Evolutionary conservation across 2,888 invertebrate species (phyloP).

Genomic region (Panzeria rudis): DNA sequence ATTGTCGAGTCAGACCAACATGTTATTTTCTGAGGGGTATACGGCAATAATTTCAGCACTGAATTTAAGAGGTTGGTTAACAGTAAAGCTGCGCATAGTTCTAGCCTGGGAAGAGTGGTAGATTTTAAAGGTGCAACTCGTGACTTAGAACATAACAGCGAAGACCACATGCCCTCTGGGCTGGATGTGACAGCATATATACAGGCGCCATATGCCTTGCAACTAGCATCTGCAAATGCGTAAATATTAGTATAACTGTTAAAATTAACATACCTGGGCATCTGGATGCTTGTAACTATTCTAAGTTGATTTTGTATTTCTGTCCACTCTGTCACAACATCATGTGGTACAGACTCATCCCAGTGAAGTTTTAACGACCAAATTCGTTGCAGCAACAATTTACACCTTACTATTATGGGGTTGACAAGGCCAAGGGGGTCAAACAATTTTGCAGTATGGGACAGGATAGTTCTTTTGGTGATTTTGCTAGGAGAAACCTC

Average conservation of each 20-base stretch:
- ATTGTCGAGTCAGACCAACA: slow-evolving; percentile 50
- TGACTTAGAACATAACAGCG: no score
- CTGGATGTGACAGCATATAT: slow-evolving; percentile 36
- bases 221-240: slow-evolving; percentile 59
- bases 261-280: slow-evolving; percentile 47
- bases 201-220: slow-evolving; percentile 57
- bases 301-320: slow-evolving; percentile 13
- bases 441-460: slow-evolving; percentile 48
- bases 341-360: slow-evolving; percentile 60
- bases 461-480: slow-evolving; percentile 34
- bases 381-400: slow-evolving; percentile 1
- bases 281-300: no score
- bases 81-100: no score
- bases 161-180: not conserved
- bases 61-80: slow-evolving; percentile 32
- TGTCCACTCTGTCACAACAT: slow-evolving; percentile 17
- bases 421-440: slow-evolving; percentile 51
- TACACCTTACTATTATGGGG: slow-evolving; percentile 33
- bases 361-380: slow-evolving; percentile 59
- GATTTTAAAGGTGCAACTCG: slow-evolving; percentile 50
- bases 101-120: slow-evolving; percentile 29
- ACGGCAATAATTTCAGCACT: slow-evolving; percentile 18
- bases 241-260: slow-evolving; percentile 44
- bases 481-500: not conserved
- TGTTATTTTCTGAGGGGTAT: not conserved